Conservation (phyloP, 2,888 invertebrate species). For the Acleris cristana region DNA sequence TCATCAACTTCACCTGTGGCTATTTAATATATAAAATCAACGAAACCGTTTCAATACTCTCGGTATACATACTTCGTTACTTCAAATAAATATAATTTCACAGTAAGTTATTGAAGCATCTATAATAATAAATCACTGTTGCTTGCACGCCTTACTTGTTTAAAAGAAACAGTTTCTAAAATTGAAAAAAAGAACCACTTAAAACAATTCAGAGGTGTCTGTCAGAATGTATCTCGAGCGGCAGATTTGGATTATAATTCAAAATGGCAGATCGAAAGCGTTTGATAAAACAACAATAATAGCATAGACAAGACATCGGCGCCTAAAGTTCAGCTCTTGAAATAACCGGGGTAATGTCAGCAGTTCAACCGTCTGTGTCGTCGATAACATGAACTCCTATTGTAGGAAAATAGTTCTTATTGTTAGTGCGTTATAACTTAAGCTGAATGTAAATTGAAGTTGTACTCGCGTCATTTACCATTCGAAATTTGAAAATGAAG, state of each 20-base stretch:
- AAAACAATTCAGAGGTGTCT: slow-evolving; percentile 14
- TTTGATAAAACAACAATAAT: slow-evolving; percentile 54
- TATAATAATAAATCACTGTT: background rate
- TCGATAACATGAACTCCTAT: slow-evolving; percentile 17
- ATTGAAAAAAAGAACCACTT: background rate
- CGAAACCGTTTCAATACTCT: too few relatives aligned
- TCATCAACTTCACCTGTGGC: too few relatives aligned
- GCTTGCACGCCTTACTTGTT: background rate
- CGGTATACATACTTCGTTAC: too few relatives aligned
- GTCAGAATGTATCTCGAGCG: slow-evolving; percentile 24
- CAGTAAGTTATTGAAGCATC: background rate
- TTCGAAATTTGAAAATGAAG: slow-evolving; percentile 21
- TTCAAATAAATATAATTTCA: background rate
- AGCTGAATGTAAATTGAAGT: background rate
- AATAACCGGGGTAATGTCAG: slow-evolving; percentile 66
- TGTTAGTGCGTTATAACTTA: background rate
- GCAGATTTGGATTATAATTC: slow-evolving; percentile 34
- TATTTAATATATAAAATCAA: too few relatives aligned
- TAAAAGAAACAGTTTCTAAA: background rate
- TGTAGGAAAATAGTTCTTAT: slow-evolving; percentile 16
- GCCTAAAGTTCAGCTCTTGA: slow-evolving; percentile 66
- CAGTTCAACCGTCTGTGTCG: slow-evolving; percentile 33
- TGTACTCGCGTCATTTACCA: background rate
- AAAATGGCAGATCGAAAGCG: slow-evolving; percentile 55
- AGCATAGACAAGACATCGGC: slow-evolving; percentile 49